A percentile compares a stretch with the other conserved stretches of the same genome.
Conservation (phyloP, 2,888 invertebrate genomes). For the Chromoteleia sp. region DNA sequence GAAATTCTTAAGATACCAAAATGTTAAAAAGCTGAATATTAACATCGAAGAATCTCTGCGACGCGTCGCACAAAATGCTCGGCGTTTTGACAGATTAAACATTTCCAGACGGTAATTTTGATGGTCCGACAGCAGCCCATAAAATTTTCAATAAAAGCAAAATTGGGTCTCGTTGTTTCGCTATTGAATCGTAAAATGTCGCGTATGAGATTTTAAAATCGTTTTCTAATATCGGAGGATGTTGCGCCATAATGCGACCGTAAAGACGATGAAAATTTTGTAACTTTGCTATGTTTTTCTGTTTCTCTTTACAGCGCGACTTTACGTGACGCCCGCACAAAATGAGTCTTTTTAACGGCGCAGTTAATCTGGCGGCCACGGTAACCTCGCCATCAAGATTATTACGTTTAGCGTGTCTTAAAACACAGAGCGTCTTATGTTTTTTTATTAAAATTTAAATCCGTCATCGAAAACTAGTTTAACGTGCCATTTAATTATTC, state of each 20-base stretch:
- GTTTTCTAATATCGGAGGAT: constrained; percentile 63
- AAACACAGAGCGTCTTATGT: constrained; percentile 42
- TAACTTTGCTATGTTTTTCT: constrained; percentile 56
- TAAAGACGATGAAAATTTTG: constrained; percentile 65
- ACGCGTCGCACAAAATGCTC: constrained; percentile 1
- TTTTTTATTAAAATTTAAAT: constrained; percentile 54
- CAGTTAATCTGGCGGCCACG: constrained; percentile 64
- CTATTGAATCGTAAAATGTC: constrained; percentile 64
- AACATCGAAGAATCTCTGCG: neutral
- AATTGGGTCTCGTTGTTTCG: constrained; percentile 63
- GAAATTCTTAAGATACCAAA: no score
- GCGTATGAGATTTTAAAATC: constrained; percentile 58
- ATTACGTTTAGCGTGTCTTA: constrained; percentile 62
- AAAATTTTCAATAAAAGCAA: constrained; percentile 64
- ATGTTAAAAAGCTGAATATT: no score
- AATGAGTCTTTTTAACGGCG: constrained; percentile 68
- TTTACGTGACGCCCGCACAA: constrained; percentile 48
- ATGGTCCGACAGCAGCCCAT: constrained; percentile 30
- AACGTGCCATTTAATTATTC: constrained; percentile 25
- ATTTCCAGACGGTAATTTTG: constrained; percentile 50
- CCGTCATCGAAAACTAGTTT: constrained; percentile 18
- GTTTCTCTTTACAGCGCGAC: constrained; percentile 53
- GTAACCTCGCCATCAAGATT: constrained; percentile 60
- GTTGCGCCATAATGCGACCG: constrained; percentile 53
- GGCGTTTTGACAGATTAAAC: constrained; percentile 35